Evolutionary conservation across 2,797 vertebrate genomes (phyloP).

Genomic region (Pitangus sulphuratus): DNA sequence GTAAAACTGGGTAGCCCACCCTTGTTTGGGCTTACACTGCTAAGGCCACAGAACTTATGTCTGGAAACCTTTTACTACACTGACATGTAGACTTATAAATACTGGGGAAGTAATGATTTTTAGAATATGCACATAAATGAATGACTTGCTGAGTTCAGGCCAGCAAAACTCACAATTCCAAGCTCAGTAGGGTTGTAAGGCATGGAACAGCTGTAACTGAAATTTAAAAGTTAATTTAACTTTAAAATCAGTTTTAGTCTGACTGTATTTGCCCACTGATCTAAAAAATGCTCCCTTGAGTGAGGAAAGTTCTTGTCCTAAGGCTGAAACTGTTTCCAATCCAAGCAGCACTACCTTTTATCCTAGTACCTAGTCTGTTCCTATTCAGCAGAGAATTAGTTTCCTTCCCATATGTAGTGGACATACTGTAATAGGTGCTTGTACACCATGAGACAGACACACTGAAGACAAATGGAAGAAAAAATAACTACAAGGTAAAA

Average conservation of each 20-base stretch:
- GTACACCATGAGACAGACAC: background rate
- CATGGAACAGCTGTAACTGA: background rate
- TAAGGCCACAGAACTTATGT: background rate
- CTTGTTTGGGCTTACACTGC: background rate
- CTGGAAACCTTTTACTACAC: background rate
- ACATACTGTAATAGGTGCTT: background rate
- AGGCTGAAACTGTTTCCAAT: background rate
- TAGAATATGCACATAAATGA: background rate
- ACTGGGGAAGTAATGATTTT: background rate
- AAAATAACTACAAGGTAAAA: background rate
- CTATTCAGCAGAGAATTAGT: background rate
- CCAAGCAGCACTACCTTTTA: background rate
- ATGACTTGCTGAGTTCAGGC: background rate
- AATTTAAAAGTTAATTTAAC: background rate
- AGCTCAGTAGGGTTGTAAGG: background rate
- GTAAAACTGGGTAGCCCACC: background rate
- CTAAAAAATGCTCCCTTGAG: background rate
- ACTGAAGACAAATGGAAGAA: background rate
- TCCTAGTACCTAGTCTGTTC: background rate
- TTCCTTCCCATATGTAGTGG: background rate
- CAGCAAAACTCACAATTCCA: background rate
- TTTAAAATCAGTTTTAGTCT: background rate
- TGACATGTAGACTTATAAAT: background rate
- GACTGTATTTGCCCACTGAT: background rate
- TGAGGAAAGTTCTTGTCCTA: background rate